Percentiles rank a stretch among this genome's conserved stretches.
phyloP scores from a whole-genome alignment of 1,140 invertebrate genomes.

The Panagrolaimus sp. region DNA sequence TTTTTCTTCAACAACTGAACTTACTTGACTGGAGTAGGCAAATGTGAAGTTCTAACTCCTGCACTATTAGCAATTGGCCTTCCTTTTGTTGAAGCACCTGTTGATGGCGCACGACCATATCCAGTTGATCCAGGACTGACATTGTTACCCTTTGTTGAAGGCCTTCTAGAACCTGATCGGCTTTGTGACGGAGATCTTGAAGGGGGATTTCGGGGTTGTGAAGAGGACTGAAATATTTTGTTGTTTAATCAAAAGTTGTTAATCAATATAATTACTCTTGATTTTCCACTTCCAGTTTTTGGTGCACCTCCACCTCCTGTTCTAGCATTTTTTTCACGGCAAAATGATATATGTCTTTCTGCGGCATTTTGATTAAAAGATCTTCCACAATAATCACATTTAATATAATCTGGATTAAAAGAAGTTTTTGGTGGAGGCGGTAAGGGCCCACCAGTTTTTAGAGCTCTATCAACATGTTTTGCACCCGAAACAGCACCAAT shows the following conservation, averaged over 20 bases:
- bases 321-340: slow-evolving; percentile 62
- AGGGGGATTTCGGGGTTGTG: not conserved
- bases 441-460: slow-evolving; percentile 78
- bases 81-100: not conserved
- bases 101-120: not conserved
- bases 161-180: not conserved
- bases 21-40: not conserved
- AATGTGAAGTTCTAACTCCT: not conserved
- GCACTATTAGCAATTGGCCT: slow-evolving; percentile 1
- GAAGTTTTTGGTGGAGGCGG: slow-evolving; percentile 66
- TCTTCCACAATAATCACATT: slow-evolving; percentile 80
- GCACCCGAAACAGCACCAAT: slow-evolving; percentile 80
- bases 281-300: not conserved
- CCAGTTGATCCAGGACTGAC: not conserved
- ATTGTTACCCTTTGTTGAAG: not conserved
- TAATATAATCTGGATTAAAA: slow-evolving; percentile 69
- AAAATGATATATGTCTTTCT: slow-evolving; percentile 86
- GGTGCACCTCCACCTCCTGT: slow-evolving; percentile 1
- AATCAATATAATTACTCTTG: not conserved
- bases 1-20: too few relatives aligned
- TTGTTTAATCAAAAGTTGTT: not conserved
- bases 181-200: not conserved
- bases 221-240: slow-evolving; percentile 2
- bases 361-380: slow-evolving; percentile 79
- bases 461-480: slow-evolving; percentile 73